A percentile compares a stretch with the other conserved stretches of the same genome.
Evolutionary conservation across 1,140 invertebrate genomes (phyloP).

Genomic region (Platorchestia sp.): DNA sequence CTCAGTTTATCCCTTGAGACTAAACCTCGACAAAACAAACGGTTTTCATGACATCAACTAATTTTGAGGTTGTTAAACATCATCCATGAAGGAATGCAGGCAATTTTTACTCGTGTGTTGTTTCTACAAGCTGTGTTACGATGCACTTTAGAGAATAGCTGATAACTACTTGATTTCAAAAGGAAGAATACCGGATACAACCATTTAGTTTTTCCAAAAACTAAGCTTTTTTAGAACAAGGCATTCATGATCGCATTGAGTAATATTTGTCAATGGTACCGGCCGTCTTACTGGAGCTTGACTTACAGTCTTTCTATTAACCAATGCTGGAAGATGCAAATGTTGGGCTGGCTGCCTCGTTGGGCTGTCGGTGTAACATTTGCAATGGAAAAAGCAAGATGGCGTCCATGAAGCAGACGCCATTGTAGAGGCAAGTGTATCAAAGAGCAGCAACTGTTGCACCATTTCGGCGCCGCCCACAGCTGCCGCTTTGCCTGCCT

Average conservation of each 20-base stretch:
- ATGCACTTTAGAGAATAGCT: not conserved
- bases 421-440: constrained; percentile 21
- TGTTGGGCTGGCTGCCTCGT: not conserved
- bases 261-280: not conserved
- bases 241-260: not conserved
- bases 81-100: no score
- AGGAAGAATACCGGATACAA: not conserved
- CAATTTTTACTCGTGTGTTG: not conserved
- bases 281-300: not conserved
- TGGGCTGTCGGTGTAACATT: not conserved
- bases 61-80: no score
- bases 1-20: no score
- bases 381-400: constrained; percentile 36
- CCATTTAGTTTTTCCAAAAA: not conserved
- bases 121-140: not conserved
- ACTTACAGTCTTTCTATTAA: not conserved
- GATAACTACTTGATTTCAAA: not conserved
- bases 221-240: not conserved
- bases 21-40: no score
- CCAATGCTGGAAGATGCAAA: not conserved
- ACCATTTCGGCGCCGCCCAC: not conserved
- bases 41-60: no score
- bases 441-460: not conserved
- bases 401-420: not conserved
- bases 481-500: not conserved